These are phyloP conservation scores for Cheilosia grossa DNA, from an alignment of 2,888 invertebrate species.

Conservation along the genomic window DNA sequence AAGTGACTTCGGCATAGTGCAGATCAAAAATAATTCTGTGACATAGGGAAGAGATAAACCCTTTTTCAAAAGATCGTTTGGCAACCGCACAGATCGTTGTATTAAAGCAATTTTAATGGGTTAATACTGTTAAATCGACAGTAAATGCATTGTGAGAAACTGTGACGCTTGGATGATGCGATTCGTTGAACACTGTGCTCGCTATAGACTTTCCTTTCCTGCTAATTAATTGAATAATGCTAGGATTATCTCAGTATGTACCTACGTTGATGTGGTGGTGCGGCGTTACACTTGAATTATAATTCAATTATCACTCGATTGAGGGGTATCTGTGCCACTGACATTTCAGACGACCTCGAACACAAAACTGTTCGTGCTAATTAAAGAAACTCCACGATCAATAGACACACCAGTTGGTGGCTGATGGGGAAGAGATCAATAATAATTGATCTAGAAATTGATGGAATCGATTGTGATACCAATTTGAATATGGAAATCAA, in stretches of 20 bases:
- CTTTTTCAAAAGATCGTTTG: constrained; percentile 31
- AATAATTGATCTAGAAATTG: constrained; percentile 71
- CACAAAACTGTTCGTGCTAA: constrained; percentile 20
- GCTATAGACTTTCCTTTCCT: constrained; percentile 48
- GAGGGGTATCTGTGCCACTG: constrained; percentile 46
- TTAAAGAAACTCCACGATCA: not conserved
- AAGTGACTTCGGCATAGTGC: constrained; percentile 26
- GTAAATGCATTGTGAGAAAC: constrained; percentile 33
- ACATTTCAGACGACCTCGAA: constrained; percentile 51
- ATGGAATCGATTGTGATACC: constrained; percentile 59
- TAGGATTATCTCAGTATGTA: not conserved
- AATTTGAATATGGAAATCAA: constrained; percentile 60
- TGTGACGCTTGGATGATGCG: constrained; percentile 48
- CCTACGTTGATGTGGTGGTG: not conserved
- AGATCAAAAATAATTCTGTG: not conserved
- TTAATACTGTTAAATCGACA: constrained; percentile 51
- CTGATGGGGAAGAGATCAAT: constrained; percentile 33
- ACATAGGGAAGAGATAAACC: constrained; percentile 23
- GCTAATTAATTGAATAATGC: constrained; percentile 63
- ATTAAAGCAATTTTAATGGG: constrained; percentile 52
- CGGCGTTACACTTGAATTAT: constrained; percentile 43
- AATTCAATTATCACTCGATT: constrained; percentile 66
- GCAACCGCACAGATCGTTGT: too few species aligned
- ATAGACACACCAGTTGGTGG: not conserved
- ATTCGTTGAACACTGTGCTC: constrained; percentile 51